These are phyloP conservation scores for Synergus gifuensis DNA, from an alignment of 2,888 invertebrate species.

Conservation along the genomic window DNA sequence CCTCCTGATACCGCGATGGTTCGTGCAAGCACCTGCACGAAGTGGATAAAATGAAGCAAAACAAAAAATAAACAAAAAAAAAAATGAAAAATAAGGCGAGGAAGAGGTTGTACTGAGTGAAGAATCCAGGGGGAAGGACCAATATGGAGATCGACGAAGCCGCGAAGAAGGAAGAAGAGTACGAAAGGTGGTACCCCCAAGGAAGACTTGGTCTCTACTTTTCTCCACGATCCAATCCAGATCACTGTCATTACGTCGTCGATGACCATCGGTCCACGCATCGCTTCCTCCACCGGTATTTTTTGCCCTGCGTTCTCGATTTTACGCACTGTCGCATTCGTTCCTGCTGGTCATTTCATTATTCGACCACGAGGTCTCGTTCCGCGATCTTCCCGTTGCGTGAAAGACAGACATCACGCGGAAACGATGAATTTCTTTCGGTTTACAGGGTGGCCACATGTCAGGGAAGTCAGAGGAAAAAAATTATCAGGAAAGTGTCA, in stretches of 20 bases:
- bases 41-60: conserved; percentile 1
- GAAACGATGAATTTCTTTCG: background rate
- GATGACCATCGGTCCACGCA: conserved; percentile 65
- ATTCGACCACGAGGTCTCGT: conserved; percentile 43
- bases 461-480: too few species aligned
- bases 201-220: conserved; percentile 59
- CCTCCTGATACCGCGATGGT: conserved; percentile 51
- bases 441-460: background rate
- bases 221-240: conserved; percentile 61
- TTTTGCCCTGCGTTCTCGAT: conserved; percentile 58
- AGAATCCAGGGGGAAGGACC: conserved; percentile 27
- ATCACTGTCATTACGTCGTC: conserved; percentile 72
- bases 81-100: conserved; percentile 5
- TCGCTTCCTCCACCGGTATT: conserved; percentile 59
- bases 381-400: conserved; percentile 41
- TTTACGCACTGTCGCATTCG: conserved; percentile 65
- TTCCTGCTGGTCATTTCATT: conserved; percentile 42
- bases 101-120: conserved; percentile 23
- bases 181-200: conserved; percentile 27
- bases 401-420: background rate
- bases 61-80: background rate
- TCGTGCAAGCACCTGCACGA: conserved; percentile 49
- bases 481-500: too few species aligned
- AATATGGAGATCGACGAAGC: conserved; percentile 26
- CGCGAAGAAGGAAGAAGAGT: conserved; percentile 19